Evolutionary conservation across 2,113 vertebrate species (phyloP).

Genomic region (Myodes glareolus): DNA sequence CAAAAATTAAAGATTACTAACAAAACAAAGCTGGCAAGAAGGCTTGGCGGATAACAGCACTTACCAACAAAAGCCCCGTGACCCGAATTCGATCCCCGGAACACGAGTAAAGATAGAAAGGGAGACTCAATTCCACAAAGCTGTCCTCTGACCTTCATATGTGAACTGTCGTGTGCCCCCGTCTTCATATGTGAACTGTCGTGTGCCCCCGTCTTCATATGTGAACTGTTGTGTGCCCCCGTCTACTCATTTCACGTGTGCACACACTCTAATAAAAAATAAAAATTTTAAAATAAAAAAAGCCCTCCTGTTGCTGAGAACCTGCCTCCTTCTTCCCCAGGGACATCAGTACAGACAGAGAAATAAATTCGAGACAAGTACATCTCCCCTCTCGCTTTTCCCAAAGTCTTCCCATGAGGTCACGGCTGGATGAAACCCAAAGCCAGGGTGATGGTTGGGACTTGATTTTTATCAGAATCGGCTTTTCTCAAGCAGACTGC

Average conservation of each 20-base stretch:
- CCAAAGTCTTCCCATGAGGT: slow-evolving; percentile 44
- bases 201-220: neutral
- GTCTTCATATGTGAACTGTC: neutral
- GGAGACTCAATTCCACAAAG: neutral
- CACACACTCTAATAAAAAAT: neutral
- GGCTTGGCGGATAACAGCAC: neutral
- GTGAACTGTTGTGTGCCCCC: no score
- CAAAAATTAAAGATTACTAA: neutral
- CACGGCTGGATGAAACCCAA: slow-evolving; percentile 68
- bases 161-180: no score
- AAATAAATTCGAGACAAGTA: neutral
- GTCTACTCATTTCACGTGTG: neutral
- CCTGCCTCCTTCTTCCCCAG: neutral
- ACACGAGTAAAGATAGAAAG: neutral
- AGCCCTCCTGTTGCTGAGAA: neutral
- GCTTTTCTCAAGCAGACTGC: slow-evolving; percentile 57
- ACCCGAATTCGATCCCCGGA: neutral
- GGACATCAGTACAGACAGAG: neutral
- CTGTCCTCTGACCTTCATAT: neutral
- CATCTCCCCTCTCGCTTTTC: neutral
- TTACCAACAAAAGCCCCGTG: neutral
- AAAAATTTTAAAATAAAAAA: neutral
- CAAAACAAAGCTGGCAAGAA: neutral
- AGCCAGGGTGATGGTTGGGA: slow-evolving; percentile 23
- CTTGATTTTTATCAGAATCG: slow-evolving; percentile 72